Conservation (phyloP, 1,140 invertebrate genomes). For the Lasioglossum baleicum region DNA sequence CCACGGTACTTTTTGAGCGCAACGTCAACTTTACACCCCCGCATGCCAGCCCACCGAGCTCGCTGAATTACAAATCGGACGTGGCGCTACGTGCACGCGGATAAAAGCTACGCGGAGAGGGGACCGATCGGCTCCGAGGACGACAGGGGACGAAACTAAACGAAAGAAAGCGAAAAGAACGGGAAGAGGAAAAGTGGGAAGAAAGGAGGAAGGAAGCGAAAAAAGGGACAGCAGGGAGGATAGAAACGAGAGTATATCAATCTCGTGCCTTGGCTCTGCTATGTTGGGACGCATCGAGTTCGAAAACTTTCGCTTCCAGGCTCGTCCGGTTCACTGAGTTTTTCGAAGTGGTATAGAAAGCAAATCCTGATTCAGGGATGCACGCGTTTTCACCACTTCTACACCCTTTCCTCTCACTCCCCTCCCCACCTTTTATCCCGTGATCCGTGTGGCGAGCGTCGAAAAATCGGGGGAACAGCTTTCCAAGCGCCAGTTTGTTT, state of each 20-base stretch:
- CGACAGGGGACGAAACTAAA: neutral
- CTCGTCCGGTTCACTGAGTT: conserved; percentile 60
- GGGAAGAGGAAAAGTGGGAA: neutral
- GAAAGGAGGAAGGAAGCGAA: conserved; percentile 17
- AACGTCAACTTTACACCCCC: conserved; percentile 40
- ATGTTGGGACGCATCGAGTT: conserved; percentile 40
- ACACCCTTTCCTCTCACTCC: no score
- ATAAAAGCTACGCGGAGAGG: conserved; percentile 32
- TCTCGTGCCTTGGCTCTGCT: conserved; percentile 42
- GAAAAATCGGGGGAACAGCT: no score
- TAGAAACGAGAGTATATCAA: conserved; percentile 58
- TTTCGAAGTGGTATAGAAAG: conserved; percentile 50
- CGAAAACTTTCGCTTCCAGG: conserved; percentile 57
- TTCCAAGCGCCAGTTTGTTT: no score
- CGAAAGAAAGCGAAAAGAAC: conserved; percentile 12
- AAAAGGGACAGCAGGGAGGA: conserved; percentile 3
- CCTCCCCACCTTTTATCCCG: no score
- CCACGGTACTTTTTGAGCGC: conserved; percentile 53
- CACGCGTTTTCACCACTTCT: conserved; percentile 19
- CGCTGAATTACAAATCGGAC: conserved; percentile 63
- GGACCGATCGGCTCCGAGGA: neutral
- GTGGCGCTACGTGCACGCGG: conserved; percentile 17
- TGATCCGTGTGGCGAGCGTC: no score
- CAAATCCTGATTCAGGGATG: conserved; percentile 38
- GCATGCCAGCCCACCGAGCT: conserved; percentile 25